Evolutionary conservation across 2,797 vertebrate genomes (phyloP), one percentile per base, ranked within the genome.

Genomic region (Crax fasciolata): DNA sequence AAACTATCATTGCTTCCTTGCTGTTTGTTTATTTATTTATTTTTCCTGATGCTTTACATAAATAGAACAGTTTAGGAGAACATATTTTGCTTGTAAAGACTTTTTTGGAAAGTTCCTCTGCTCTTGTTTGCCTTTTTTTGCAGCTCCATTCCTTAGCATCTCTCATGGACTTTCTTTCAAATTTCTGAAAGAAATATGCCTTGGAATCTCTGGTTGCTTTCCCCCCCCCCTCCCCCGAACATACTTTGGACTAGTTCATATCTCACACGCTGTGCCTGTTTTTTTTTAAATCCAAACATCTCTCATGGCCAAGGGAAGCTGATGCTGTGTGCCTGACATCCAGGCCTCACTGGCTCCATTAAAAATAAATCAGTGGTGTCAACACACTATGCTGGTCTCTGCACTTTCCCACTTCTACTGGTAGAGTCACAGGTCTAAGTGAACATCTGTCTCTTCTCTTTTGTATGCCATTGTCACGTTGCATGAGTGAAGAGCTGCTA

Each of bases 81-180:
- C 88, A 85, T 84, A 72, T 25, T 32, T 59, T 62, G 54, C 28
- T 58, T 84, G 43, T 49, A 24, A 66, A 66, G 8, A 20, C 20
- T 75, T 88, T 71, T 94, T 87, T 81, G 79, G 89, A 94, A 88
- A 70, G 67, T 59, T 94, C 46, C 58, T 58, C 3, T 24, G 51
- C 4, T 21, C 16, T 82, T 49, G 4, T 77, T 90, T 79, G 41
- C 6, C 30, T 92, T 82, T 89, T 35, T 76, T 21, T 48, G 57
- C 7, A 49, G 13, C 6, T 30, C 11, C 6, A 28, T 9, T 14
- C 9, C 27, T 74, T 19, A 57, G 15, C 4, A 7, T 20, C 3
- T 28, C 28, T 75, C 28, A 35, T 15, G 24, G 78, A 9, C 28
- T 74, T 92, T 75, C 39, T 74, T 74, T 54, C 8, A 92, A 92